Evolutionary conservation across 2,797 vertebrate genomes (phyloP), one percentile per base, ranked within the genome.

Genomic region (Microcaecilia unicolor): DNA sequence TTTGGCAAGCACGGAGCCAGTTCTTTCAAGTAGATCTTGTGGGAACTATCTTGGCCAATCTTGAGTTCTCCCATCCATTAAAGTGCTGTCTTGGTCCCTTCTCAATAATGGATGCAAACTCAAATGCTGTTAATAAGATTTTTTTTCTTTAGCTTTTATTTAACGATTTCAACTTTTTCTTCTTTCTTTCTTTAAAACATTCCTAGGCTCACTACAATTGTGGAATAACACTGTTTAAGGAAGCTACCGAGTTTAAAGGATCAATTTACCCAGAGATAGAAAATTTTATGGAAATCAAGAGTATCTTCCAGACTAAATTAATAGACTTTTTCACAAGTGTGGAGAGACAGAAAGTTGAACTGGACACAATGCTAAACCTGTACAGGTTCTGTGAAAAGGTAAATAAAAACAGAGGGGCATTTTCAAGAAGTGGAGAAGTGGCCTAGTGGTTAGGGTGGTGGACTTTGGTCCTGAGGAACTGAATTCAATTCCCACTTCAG

Each of bases 361-460:
- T 69, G 55, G 76, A 86, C 15, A 70, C 74, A 1, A 67, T 83
- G 28, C 59, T 64, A n/a, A 67, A 79, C n/a, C 68, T 94, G 0
- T 22, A 71, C 37, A 29, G 4, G 25, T 94, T 95, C 67, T 89
- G 84, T 73, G 64, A 80, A 41, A 78, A 92, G 92, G 93, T 97
- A 64, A 22, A 34, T 1, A 8, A n/a, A n/a, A n/a, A n/a, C n/a
- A n/a, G n/a, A n/a, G n/a, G n/a, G n/a, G n/a, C n/a, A n/a, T n/a
- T n/a, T n/a, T n/a, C n/a, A n/a, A n/a, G n/a, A n/a, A n/a, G n/a
- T n/a, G n/a, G n/a, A n/a, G n/a, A n/a, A n/a, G n/a, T n/a, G n/a
- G n/a, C n/a, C n/a, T n/a, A n/a, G n/a, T n/a, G n/a, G n/a, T n/a
- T n/a, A n/a, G n/a, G n/a, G n/a, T n/a, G n/a, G n/a, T n/a, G n/a